Base-by-base conservation (phyloP, 2,113 vertebrate species). In the Solea solea region DNA sequence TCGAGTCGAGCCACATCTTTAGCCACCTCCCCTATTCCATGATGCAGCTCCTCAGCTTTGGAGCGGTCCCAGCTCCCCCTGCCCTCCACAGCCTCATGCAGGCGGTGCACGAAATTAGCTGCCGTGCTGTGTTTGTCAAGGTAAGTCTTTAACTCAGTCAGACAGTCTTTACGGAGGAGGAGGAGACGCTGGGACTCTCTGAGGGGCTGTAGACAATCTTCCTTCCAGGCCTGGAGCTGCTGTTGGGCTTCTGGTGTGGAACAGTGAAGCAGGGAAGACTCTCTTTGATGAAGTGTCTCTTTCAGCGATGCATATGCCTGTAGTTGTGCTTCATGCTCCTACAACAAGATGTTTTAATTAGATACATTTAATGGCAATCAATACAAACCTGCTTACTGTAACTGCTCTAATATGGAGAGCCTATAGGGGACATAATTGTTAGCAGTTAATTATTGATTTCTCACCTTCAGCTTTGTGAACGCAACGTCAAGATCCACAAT, bases 141-240 rank as follows among this genome's bases (percentile, higher is more conserved):
- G 84, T 97, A 98, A 0, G 81, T 53, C 0, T 39, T 84, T 42
- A 99, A 58, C 61, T 94, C 90, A 15, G 82, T 64, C 58, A 98
- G 86, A 70, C 93, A 88, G 0, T 94, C 90, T 60, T 91, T 88
- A 42, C 98, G 93, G 63, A 95, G 90, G 57, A 79, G 85, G 39
- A 93, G 88, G 15, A 96, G 93, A 72, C 94, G 94, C 72, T 88
- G 90, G 51, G 95, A 94, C 79, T 98, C 96, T 71, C 87, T 89
- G 2, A 96, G 94, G 7, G 95, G 93, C 79, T 96, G 96, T 49
- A 96, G 84, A 76, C 95, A 96, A 83, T 96, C 96, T 65, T 95
- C 95, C 1, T 79, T 91, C 86, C 94, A 95, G 82, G 84, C 90
- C 70, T 94, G 93, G 41, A 99, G 91, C 25, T 83, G 80, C 62